phyloP scores from a whole-genome alignment of 2,888 invertebrate genomes.

The Pseudanteris insignis region DNA sequence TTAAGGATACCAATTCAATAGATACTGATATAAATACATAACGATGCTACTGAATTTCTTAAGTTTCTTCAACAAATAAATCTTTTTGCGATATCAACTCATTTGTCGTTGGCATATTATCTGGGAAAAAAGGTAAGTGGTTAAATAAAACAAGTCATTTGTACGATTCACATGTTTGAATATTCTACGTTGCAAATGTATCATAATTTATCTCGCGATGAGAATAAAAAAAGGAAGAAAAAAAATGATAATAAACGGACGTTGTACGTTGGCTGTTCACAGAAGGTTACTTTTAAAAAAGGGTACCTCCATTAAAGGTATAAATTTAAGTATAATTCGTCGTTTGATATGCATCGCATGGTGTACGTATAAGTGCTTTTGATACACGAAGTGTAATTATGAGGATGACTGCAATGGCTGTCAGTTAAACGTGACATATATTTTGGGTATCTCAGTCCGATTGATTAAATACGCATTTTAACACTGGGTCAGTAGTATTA shows the following conservation, averaged over 20 bases:
- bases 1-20: constrained; percentile 4
- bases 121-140: background rate
- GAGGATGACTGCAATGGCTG: constrained; percentile 24
- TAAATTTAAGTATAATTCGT: constrained; percentile 17
- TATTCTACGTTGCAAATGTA: too few relatives aligned
- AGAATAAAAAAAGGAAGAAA: background rate
- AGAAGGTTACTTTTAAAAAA: background rate
- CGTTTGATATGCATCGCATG: constrained; percentile 15
- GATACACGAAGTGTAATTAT: constrained; percentile 25
- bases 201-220: too few relatives aligned
- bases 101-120: too few relatives aligned
- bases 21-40: constrained; percentile 9
- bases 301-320: constrained; percentile 16
- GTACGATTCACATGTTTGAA: too few relatives aligned
- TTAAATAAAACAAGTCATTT: too few relatives aligned
- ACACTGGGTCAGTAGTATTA: constrained; percentile 40
- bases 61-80: too few relatives aligned
- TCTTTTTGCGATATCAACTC: too few relatives aligned
- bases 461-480: constrained; percentile 40
- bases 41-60: background rate
- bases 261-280: background rate
- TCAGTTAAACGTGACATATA: constrained; percentile 36
- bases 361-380: constrained; percentile 8
- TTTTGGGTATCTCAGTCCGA: constrained; percentile 27
- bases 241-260: background rate